A percentile compares a stretch with the other conserved stretches of the same genome.
These are phyloP conservation scores for Cerastis rubricosa DNA, from an alignment of 2,888 invertebrate species.

Conservation along the genomic window DNA sequence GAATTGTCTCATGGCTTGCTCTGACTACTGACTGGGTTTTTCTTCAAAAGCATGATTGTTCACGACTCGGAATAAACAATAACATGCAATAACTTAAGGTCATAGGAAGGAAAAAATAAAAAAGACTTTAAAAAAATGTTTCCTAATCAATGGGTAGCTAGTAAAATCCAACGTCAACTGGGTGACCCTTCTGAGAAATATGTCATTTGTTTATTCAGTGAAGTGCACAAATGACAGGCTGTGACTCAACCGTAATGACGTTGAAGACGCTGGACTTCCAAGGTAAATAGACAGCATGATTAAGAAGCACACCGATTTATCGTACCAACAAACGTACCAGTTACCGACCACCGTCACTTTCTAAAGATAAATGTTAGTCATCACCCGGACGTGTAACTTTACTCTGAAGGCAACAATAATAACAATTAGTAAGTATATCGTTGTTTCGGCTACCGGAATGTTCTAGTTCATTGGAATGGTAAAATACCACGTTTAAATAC, in stretches of 20 bases:
- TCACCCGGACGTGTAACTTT: conserved; percentile 54
- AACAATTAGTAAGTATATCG: conserved; percentile 50
- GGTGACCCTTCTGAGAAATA: conserved; percentile 80
- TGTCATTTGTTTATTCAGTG: conserved; percentile 77
- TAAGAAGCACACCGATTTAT: conserved; percentile 69
- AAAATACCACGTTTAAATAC: conserved; percentile 1
- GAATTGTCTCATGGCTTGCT: background rate
- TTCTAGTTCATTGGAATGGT: conserved; percentile 31
- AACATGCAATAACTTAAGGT: conserved; percentile 14
- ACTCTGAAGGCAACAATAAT: conserved; percentile 48
- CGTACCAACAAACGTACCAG: conserved; percentile 65
- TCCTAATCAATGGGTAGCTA: conserved; percentile 44
- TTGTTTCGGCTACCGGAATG: conserved; percentile 41
- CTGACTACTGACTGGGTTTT: conserved; percentile 20
- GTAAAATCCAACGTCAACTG: conserved; percentile 73
- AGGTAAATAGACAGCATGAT: conserved; percentile 79
- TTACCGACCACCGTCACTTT: conserved; percentile 63
- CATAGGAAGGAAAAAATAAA: conserved; percentile 26
- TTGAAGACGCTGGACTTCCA: conserved; percentile 76
- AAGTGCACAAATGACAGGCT: conserved; percentile 76
- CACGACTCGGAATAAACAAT: conserved; percentile 24
- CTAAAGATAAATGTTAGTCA: conserved; percentile 67
- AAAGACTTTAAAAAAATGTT: conserved; percentile 8
- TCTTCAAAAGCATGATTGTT: conserved; percentile 32
- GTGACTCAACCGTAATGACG: conserved; percentile 85